Conservation (phyloP, 2,797 vertebrate species). For the Sciurus carolinensis region DNA sequence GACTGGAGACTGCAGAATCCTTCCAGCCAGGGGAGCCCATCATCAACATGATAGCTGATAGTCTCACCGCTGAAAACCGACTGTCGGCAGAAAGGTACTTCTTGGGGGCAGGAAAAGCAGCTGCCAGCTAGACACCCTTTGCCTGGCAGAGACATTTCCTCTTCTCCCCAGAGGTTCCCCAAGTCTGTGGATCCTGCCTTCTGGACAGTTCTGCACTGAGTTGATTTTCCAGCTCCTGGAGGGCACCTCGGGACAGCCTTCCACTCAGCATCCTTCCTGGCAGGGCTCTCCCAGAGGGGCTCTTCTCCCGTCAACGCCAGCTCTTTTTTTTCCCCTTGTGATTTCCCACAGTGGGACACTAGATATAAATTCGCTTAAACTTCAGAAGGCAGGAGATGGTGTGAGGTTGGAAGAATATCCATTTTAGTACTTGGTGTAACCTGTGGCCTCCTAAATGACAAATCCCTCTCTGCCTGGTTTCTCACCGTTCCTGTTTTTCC, state of each 20-base stretch:
- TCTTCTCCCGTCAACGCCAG: neutral
- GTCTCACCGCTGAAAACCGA: neutral
- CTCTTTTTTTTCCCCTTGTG: neutral
- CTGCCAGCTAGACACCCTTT: neutral
- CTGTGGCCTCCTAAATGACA: neutral
- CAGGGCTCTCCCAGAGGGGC: accelerated
- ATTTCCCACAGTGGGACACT: neutral
- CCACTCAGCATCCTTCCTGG: accelerated
- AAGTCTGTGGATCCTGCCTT: neutral
- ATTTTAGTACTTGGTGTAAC: neutral
- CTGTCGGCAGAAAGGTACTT: neutral
- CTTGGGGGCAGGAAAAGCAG: neutral
- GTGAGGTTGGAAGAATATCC: neutral
- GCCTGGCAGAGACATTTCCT: neutral
- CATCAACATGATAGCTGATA: neutral
- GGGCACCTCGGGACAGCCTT: neutral
- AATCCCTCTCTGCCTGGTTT: neutral
- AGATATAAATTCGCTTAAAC: neutral
- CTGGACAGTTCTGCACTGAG: neutral
- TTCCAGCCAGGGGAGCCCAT: neutral
- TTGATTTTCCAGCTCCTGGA: neutral
- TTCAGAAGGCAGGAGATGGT: neutral
- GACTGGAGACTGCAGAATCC: neutral
- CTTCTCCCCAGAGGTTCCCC: neutral
- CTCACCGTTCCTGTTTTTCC: neutral